Conservation (phyloP, 2,888 invertebrate genomes). For the Alviniconcha strummeri region DNA sequence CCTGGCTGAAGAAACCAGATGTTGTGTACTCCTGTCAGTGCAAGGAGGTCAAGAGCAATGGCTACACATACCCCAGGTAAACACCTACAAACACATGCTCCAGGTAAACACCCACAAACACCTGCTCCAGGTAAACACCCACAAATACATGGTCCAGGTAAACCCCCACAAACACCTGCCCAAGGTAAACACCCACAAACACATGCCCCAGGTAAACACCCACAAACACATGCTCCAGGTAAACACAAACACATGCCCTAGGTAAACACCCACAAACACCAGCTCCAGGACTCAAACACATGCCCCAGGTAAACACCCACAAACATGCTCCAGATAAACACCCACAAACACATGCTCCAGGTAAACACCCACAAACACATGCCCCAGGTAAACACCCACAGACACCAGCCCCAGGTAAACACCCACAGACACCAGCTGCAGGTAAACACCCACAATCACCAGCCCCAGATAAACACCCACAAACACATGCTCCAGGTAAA, state of each 20-base stretch:
- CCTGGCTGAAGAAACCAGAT: slow-evolving; percentile 88
- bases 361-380: neutral
- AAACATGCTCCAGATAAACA: neutral
- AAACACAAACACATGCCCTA: neutral
- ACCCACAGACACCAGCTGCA: too few species aligned
- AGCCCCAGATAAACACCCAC: neutral
- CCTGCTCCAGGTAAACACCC: neutral
- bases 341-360: neutral
- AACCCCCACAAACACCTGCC: neutral
- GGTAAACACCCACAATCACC: neutral
- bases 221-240: neutral
- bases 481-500: neutral
- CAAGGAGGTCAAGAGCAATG: slow-evolving; percentile 92
- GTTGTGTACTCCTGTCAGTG: slow-evolving; percentile 91
- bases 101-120: neutral
- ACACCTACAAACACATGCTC: neutral
- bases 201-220: neutral
- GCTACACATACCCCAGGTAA: slow-evolving; percentile 86
- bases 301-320: neutral
- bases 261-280: neutral
- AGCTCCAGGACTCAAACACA: neutral
- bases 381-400: neutral
- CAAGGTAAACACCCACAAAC: neutral
- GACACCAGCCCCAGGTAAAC: neutral
- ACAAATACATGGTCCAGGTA: neutral